Evolutionary conservation across 2,888 invertebrate species (phyloP).

Genomic region (Coelopa pilipes): DNA sequence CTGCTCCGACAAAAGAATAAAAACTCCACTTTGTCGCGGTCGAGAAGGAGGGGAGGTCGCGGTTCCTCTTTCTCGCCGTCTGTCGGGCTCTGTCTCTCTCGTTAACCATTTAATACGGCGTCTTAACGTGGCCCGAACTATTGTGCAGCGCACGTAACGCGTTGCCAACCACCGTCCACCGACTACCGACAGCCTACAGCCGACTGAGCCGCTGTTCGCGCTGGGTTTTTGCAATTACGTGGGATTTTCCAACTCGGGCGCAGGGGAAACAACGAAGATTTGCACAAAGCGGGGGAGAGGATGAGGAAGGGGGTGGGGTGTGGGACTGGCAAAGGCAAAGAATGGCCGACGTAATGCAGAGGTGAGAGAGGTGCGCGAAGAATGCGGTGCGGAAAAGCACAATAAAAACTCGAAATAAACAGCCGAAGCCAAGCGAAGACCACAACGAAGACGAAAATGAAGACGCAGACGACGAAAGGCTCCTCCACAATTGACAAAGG

Average conservation of each 20-base stretch:
- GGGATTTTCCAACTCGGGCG: constrained; percentile 12
- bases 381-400: background rate
- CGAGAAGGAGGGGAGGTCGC: background rate
- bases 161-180: constrained; percentile 22
- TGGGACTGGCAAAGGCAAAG: background rate
- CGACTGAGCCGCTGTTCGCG: constrained; percentile 14
- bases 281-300: constrained; percentile 8
- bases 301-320: background rate
- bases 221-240: constrained; percentile 12
- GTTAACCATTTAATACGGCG: background rate
- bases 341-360: constrained; percentile 22
- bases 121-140: constrained; percentile 23
- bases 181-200: no score
- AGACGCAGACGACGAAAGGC: background rate
- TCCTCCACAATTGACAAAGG: background rate
- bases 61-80: no score
- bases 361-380: constrained; percentile 15
- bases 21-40: background rate
- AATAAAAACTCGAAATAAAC: background rate
- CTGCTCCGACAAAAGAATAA: background rate
- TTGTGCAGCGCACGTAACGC: constrained; percentile 10
- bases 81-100: background rate
- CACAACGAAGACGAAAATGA: constrained; percentile 1
- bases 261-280: constrained; percentile 9
- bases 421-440: background rate